These are phyloP conservation scores for Stegostoma tigrinum DNA, from an alignment of 2,113 vertebrate species.

Conservation along the genomic window DNA sequence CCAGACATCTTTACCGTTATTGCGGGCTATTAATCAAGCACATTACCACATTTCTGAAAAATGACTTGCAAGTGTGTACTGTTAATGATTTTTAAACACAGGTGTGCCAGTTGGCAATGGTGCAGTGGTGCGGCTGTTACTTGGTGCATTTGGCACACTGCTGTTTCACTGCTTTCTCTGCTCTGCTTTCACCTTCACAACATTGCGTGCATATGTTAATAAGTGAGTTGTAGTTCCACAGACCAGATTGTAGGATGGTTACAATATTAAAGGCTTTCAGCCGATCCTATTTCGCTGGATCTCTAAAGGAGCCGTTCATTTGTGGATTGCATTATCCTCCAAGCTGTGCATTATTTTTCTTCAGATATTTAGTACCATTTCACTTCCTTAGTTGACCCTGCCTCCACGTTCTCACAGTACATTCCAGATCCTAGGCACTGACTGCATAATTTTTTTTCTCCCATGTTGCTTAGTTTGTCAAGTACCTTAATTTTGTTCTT, in stretches of 20 bases:
- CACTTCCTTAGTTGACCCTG: background rate
- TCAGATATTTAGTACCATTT: background rate
- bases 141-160: background rate
- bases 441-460: too few relatives aligned
- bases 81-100: background rate
- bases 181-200: background rate
- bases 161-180: background rate
- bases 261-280: background rate
- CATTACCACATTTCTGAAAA: background rate
- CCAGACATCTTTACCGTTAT: background rate
- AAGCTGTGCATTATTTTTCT: background rate
- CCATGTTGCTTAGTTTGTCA: too few relatives aligned
- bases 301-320: background rate
- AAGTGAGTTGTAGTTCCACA: background rate
- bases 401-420: background rate
- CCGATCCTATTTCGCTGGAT: background rate
- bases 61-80: background rate
- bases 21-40: background rate
- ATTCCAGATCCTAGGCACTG: too few relatives aligned
- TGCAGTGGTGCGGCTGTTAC: background rate
- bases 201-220: background rate
- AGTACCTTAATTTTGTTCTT: too few relatives aligned
- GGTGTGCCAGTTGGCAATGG: background rate
- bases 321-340: too few relatives aligned
- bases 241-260: background rate